Evolutionary conservation across 2,888 invertebrate genomes (phyloP).

Genomic region (Margaritifera margaritifera): DNA sequence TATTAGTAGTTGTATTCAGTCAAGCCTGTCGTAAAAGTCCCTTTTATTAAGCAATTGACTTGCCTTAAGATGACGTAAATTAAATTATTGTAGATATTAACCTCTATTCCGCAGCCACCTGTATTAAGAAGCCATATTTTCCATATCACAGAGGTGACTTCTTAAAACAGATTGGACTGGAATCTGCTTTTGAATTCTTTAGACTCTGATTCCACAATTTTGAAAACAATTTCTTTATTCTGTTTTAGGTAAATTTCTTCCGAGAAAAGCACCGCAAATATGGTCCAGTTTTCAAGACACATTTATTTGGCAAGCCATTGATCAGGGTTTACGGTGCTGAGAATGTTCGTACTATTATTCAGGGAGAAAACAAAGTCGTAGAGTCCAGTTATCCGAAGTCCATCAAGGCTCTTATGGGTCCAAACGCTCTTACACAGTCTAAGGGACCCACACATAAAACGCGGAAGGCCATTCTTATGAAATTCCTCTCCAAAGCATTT

Average conservation of each 20-base stretch:
- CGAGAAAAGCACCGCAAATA: constrained; percentile 35
- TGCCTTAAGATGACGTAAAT: too few species aligned
- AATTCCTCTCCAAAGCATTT: constrained; percentile 47
- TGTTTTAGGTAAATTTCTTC: constrained; percentile 39
- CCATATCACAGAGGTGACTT: too few species aligned
- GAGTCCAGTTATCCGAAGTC: constrained; percentile 54
- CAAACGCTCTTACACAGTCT: constrained; percentile 45
- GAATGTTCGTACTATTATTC: constrained; percentile 49
- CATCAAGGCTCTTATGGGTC: constrained; percentile 49
- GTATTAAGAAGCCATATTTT: too few species aligned
- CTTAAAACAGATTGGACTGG: too few species aligned
- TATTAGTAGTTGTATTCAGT: fast-evolving
- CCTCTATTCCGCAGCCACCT: too few species aligned
- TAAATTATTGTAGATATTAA: too few species aligned
- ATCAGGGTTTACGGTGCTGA: constrained; percentile 58
- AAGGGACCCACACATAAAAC: constrained; percentile 44
- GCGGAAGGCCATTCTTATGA: constrained; percentile 45
- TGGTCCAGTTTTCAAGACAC: constrained; percentile 61
- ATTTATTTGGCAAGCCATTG: constrained; percentile 57
- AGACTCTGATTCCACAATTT: too few species aligned
- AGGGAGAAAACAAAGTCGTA: constrained; percentile 54
- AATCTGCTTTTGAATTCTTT: too few species aligned
- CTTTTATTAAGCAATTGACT: too few species aligned
- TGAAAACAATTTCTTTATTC: too few species aligned
- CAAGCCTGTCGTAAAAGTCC: too few species aligned